phyloP scores from a whole-genome alignment of 2,113 vertebrate genomes.

The Psittacara wagleri region DNA sequence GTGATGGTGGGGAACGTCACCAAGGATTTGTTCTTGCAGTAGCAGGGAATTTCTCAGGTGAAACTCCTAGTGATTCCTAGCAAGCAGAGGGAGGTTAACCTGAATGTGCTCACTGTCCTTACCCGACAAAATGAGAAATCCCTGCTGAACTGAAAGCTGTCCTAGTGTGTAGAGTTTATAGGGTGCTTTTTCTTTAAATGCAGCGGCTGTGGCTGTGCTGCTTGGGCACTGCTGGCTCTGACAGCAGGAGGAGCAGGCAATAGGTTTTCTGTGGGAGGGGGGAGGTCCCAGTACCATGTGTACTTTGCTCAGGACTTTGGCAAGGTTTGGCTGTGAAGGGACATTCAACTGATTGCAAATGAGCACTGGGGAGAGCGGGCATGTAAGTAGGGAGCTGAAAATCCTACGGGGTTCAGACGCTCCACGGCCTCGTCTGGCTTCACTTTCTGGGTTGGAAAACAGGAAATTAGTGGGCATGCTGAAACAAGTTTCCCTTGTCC shows the following conservation, averaged over 20 bases:
- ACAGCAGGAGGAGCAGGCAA: accelerated
- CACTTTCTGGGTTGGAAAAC: background rate
- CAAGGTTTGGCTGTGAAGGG: background rate
- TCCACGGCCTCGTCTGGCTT: accelerated
- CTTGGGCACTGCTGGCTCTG: background rate
- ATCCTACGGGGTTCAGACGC: accelerated
- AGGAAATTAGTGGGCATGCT: background rate
- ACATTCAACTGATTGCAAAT: accelerated
- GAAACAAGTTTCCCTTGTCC: background rate
- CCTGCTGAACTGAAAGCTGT: background rate
- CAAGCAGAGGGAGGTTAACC: background rate
- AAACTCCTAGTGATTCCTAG: background rate
- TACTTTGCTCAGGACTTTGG: background rate
- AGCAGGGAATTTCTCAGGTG: background rate
- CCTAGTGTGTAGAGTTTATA: background rate
- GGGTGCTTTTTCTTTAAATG: background rate
- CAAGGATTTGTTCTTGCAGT: too few relatives aligned
- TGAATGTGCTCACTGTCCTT: background rate
- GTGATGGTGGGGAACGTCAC: background rate
- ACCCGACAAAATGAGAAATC: background rate
- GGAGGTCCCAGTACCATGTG: background rate
- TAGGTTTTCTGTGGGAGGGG: background rate
- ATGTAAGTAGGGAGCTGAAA: background rate
- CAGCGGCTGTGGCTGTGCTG: accelerated
- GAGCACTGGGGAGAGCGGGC: background rate